These are phyloP conservation scores for Pterocles orientalis DNA, from an alignment of 2,113 vertebrate species.

Conservation along the genomic window DNA sequence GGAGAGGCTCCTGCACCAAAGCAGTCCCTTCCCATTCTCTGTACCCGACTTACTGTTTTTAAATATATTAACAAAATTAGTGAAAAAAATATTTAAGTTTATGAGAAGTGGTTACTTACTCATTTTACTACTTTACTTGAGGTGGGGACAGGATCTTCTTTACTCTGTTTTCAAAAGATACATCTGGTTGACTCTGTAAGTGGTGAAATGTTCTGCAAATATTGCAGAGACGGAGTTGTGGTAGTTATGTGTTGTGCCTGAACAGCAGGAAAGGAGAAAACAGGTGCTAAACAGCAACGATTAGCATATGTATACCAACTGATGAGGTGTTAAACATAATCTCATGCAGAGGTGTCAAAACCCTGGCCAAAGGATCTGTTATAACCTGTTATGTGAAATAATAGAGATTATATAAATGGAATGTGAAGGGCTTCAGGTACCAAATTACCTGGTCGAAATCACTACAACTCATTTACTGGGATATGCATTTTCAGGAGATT, in stretches of 20 bases:
- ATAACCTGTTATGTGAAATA: not conserved
- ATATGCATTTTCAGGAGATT: not conserved
- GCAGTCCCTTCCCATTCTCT: not conserved
- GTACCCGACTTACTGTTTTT: not conserved
- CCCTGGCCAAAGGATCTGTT: slow-evolving; percentile 37
- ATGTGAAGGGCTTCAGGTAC: not conserved
- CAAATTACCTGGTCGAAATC: not conserved
- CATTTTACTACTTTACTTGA: not conserved
- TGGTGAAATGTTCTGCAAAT: not conserved
- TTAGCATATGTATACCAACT: slow-evolving; percentile 58
- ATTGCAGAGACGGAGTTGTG: not conserved
- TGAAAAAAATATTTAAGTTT: not conserved
- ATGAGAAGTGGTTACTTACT: not conserved
- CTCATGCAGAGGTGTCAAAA: slow-evolving; percentile 67
- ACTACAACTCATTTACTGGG: not conserved
- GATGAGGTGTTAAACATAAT: slow-evolving; percentile 57
- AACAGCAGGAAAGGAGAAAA: slow-evolving; percentile 64
- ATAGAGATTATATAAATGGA: not conserved
- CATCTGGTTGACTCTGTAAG: not conserved
- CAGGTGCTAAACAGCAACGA: slow-evolving; percentile 64
- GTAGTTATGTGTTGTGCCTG: not conserved
- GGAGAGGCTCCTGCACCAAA: not conserved
- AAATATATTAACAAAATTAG: not conserved
- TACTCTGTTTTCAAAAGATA: not conserved
- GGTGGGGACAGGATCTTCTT: not conserved